Evolutionary conservation across 2,113 vertebrate species (phyloP), one percentile per base, ranked within the genome.

Genomic region (Scomber scombrus): DNA sequence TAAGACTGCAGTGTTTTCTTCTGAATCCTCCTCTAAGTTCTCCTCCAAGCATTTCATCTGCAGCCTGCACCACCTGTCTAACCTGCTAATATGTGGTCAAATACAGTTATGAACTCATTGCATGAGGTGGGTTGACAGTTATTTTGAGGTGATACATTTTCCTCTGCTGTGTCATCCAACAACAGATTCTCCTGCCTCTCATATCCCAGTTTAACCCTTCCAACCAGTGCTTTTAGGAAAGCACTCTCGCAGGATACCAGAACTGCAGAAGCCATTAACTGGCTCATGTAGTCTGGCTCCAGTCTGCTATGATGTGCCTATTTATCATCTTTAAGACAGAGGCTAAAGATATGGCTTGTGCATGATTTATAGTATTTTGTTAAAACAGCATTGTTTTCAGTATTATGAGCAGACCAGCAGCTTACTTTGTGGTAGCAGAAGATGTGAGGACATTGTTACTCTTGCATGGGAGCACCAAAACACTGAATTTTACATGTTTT

Each of bases 71-170:
- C 3, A 26, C 75, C 45, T 71, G 75, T 75, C 66, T 49, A 67
- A 76, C 71, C 75, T 68, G 63, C 49, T 58, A 49, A 69, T 56
- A 54, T 54, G 19, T 26, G 73, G 69, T 78, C 75, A 21, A 12
- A 71, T 3, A 31, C 23, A 45, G 29, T 50, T 19, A 56, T n/a
- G 50, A 56, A 63, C 51, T 55, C 40, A 23, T 26, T 15, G 56
- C 4, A 9, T 56, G 81, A 63, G 26, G 13, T 9, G 21, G 13
- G 2, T 15, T 50, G 70, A 62, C 75, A 71, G 47, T 68, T 62
- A 60, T 62, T 71, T 58, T 71, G 31, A 54, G 67, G 19, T 79
- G 62, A 60, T 43, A 71, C 29, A 45, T 57, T 73, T 60, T 46
- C n/a, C 21, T 14, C 29, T 34, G 29, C 45, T 5, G 13, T 61